Base-by-base conservation (phyloP, 2,888 invertebrate genomes). In the Zonitis immaculata region DNA sequence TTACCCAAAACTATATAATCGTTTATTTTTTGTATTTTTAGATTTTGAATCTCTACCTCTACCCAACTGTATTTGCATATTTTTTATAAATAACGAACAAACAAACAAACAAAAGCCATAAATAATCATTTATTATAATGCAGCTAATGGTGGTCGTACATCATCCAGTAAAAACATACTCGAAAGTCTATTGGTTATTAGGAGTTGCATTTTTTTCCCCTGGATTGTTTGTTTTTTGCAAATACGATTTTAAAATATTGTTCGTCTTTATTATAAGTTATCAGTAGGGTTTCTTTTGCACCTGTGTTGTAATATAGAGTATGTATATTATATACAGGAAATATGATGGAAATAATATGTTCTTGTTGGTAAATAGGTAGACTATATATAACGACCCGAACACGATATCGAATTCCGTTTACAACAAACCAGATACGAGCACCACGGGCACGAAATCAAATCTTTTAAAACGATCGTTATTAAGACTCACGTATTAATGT, bases 291-390 rank as follows among this genome's bases (percentile, higher is more conserved):
- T 28, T 4, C 30, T 30, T 11, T 32, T 14, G 32, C 32, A n/a
- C n/a, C n/a, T n/a, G n/a, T n/a, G n/a, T n/a, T n/a, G n/a, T n/a
- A n/a, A n/a, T n/a, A n/a, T n/a, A n/a, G n/a, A n/a, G n/a, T 22
- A 22, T 22, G 22, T 22, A 22, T 20, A 16, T 5, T 18, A 18
- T 39, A 39, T n/a, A 20, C 52, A 49, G 55, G 55, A 55, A 55
- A 55, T 55, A 55, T 55, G 55, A 55, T 55, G 52, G 55, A 55
- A 55, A 55, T 55, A 55, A 49, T 52, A 52, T 55, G 52, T 55
- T 55, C 55, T 39, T 46, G 46, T 46, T 20, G 39, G 39, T 52
- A 55, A 55, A 55, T 52, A 52, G 26, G 49, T 48, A 46, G 42
- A 46, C 52, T 55, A n/a, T n/a, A n/a, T n/a, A n/a, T n/a, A 55